Evolutionary conservation across 2,113 vertebrate species (phyloP), one percentile per base, ranked within the genome.

Genomic region (Deroptyus accipitrinus): DNA sequence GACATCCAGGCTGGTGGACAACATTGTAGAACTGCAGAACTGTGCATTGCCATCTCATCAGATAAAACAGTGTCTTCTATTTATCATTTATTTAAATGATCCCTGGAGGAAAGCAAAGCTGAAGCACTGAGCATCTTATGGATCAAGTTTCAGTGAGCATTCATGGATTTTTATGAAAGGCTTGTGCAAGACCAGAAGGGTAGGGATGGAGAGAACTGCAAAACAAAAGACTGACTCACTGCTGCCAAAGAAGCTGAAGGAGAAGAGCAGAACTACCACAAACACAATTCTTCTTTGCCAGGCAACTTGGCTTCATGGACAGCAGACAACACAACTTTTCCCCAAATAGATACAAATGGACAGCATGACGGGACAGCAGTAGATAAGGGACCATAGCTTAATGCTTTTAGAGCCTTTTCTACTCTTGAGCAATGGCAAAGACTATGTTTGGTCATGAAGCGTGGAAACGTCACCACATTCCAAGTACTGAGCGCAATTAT

Each of bases 401-500:
- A 44, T 70, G n/a, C 52, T 93, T 39, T 69, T 72, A 46, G 57
- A 88, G 61, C 49, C 79, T 57, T 10, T 52, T 88, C 69, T 62
- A 57, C 31, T 46, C 63, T 24, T 70, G 62, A 86, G 88, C 80
- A 83, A 37, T 42, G 61, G 30, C 68, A 81, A 68, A 79, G 69
- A 52, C 89, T 88, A 75, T 92, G 81, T 92, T 94, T 96, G 90
- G 91, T 92, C 80, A 87, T 46, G 80, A 95, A 92, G 84, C 2
- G 2, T 16, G 48, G 73, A 64, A 52, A 78, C 5, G 2, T 90
- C 86, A 93, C 86, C 12, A 10, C 70, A 91, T 96, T 94, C 92
- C 83, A 84, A 94, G 84, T 64, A 70, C 74, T 91, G 74, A 55
- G 39, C 9, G 49, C 81, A 78, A 73, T 79, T 79, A 67, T 0